Evolutionary conservation across 2,113 vertebrate genomes (phyloP).

Genomic region (Phylloscopus trochilus): DNA sequence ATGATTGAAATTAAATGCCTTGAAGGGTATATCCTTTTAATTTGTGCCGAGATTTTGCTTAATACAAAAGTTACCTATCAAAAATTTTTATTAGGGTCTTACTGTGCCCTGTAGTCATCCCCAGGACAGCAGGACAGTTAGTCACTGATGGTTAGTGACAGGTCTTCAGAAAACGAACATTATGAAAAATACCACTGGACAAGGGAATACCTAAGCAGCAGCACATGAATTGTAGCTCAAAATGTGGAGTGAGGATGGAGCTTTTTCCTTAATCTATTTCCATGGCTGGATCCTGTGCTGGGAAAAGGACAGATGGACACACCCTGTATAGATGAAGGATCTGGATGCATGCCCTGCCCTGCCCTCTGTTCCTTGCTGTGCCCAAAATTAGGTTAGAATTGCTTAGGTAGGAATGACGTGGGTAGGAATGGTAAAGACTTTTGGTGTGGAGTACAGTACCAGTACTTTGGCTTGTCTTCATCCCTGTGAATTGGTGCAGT

Average conservation of each 20-base stretch:
- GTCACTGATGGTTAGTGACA: neutral
- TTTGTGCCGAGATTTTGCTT: neutral
- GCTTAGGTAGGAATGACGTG: fast-evolving
- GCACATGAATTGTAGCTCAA: fast-evolving
- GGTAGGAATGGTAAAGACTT: neutral
- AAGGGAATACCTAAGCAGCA: neutral
- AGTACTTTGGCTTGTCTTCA: neutral
- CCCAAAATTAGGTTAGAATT: neutral
- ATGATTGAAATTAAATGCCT: neutral
- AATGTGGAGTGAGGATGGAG: neutral
- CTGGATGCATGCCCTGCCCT: neutral
- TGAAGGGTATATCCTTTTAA: neutral
- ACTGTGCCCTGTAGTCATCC: neutral
- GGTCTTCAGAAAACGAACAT: neutral
- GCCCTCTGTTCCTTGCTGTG: neutral
- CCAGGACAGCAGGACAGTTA: neutral
- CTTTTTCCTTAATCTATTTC: neutral
- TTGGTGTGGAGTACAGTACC: neutral
- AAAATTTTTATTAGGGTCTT: neutral
- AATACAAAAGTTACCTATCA: neutral
- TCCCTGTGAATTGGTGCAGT: neutral
- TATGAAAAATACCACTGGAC: neutral
- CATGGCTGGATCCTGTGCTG: neutral
- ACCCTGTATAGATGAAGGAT: fast-evolving
- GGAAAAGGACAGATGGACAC: neutral